These are phyloP conservation scores for Temnothorax unifasciatus DNA, from an alignment of 2,888 invertebrate genomes.

Conservation along the genomic window DNA sequence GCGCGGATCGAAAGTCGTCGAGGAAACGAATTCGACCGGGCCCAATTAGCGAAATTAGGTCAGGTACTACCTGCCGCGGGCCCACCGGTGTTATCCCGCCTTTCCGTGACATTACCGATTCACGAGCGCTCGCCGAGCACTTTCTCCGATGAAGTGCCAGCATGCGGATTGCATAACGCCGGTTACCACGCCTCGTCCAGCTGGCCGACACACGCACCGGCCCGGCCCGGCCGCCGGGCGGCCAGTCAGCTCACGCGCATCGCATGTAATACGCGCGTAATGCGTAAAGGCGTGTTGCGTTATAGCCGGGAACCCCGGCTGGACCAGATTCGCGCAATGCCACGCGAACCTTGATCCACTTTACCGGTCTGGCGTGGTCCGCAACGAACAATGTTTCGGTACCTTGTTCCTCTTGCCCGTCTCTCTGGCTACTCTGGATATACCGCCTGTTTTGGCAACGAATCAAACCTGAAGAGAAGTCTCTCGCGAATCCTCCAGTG, in stretches of 20 bases:
- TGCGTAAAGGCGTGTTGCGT: slow-evolving; percentile 68
- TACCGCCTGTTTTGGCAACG: neutral
- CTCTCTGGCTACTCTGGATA: slow-evolving; percentile 7
- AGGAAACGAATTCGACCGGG: slow-evolving; percentile 35
- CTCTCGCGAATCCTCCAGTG: neutral
- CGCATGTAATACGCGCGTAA: slow-evolving; percentile 63
- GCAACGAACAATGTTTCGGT: neutral
- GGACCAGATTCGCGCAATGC: slow-evolving; percentile 73
- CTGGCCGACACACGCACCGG: slow-evolving; percentile 17
- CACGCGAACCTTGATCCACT: slow-evolving; percentile 75
- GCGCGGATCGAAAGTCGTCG: slow-evolving; percentile 10
- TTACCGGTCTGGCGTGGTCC: slow-evolving; percentile 57
- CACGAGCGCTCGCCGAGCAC: slow-evolving; percentile 63
- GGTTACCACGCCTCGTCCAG: slow-evolving; percentile 67
- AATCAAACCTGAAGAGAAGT: slow-evolving; percentile 13
- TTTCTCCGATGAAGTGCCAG: slow-evolving; percentile 67
- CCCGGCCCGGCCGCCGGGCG: neutral
- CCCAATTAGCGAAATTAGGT: slow-evolving; percentile 50
- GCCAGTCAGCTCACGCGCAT: slow-evolving; percentile 37
- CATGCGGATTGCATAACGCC: slow-evolving; percentile 64
- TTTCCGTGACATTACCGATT: slow-evolving; percentile 61
- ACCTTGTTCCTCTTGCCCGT: neutral
- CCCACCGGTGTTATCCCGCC: slow-evolving; percentile 39
- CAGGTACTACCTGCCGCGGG: slow-evolving; percentile 44
- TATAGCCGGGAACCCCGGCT: slow-evolving; percentile 66